phyloP scores from a whole-genome alignment of 2,113 vertebrate species.

The Cichladusa arquata region DNA sequence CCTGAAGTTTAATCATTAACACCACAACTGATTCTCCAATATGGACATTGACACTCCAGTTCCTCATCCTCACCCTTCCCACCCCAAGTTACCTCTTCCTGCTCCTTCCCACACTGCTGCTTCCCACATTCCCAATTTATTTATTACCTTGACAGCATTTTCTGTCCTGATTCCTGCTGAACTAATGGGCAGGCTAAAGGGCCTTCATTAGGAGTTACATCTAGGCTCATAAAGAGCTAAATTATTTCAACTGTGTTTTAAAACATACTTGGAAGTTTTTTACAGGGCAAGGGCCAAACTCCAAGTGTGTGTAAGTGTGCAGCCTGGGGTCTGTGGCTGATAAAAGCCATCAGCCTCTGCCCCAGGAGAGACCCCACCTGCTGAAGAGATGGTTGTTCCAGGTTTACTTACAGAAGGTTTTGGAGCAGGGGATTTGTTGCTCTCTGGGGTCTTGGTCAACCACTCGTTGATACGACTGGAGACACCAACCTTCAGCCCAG shows the following conservation, averaged over 20 bases:
- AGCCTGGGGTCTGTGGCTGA: not conserved
- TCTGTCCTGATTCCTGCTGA: not conserved
- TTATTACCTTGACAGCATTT: not conserved
- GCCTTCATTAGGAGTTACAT: not conserved
- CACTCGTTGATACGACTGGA: slow-evolving; percentile 97
- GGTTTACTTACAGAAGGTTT: slow-evolving; percentile 86
- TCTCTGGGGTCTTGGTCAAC: slow-evolving; percentile 96
- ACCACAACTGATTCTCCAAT: rapidly evolving
- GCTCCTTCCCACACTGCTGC: not conserved
- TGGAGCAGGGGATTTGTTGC: slow-evolving; percentile 84
- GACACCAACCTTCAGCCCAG: slow-evolving; percentile 94
- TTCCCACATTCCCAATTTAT: not conserved
- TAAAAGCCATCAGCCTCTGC: not conserved
- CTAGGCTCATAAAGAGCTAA: not conserved
- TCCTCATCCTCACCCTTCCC: not conserved
- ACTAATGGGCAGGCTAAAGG: not conserved
- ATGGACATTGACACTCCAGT: not conserved
- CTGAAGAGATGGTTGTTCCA: not conserved
- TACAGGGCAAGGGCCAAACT: not conserved
- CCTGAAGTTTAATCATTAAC: not conserved
- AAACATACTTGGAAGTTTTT: not conserved
- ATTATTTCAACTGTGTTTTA: not conserved
- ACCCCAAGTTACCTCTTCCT: not conserved
- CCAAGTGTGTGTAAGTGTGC: not conserved
- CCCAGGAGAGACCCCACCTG: not conserved